These are phyloP conservation scores for Yponomeuta malinellus DNA, from an alignment of 2,888 invertebrate genomes.

Conservation along the genomic window DNA sequence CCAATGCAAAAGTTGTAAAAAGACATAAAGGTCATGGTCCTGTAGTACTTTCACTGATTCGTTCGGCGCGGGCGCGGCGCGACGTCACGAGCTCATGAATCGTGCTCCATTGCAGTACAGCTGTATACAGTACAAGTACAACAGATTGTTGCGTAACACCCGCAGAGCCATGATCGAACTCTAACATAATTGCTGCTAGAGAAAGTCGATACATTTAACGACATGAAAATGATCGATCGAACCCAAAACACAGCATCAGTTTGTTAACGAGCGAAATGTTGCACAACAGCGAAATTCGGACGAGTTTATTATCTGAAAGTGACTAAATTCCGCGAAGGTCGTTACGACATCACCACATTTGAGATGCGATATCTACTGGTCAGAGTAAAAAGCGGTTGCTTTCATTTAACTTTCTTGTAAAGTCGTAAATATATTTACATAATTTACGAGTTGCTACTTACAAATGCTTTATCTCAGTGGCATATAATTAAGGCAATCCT, in stretches of 20 bases:
- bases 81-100: not conserved
- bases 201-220: slow-evolving; percentile 63
- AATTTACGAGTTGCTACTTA: slow-evolving; percentile 22
- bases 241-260: slow-evolving; percentile 42
- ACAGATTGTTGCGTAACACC: slow-evolving; percentile 16
- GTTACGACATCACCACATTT: slow-evolving; percentile 27
- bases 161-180: slow-evolving; percentile 17
- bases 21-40: slow-evolving; percentile 24
- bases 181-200: slow-evolving; percentile 51
- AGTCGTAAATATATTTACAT: slow-evolving; percentile 12
- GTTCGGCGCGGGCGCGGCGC: slow-evolving; percentile 12
- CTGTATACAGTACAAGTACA: not conserved
- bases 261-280: slow-evolving; percentile 43
- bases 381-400: slow-evolving; percentile 9
- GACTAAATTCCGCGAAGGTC: slow-evolving; percentile 19
- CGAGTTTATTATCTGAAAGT: slow-evolving; percentile 15
- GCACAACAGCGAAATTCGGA: slow-evolving; percentile 29
- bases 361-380: slow-evolving; percentile 21
- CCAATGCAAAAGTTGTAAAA: slow-evolving; percentile 10
- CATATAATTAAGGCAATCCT: slow-evolving; percentile 53
- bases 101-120: slow-evolving; percentile 6
- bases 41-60: slow-evolving; percentile 21
- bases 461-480: slow-evolving; percentile 48
- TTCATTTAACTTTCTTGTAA: slow-evolving; percentile 8
- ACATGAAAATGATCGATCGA: slow-evolving; percentile 50